Evolutionary conservation across 2,888 invertebrate species (phyloP).

Genomic region (Pasiphila rectangulata): DNA sequence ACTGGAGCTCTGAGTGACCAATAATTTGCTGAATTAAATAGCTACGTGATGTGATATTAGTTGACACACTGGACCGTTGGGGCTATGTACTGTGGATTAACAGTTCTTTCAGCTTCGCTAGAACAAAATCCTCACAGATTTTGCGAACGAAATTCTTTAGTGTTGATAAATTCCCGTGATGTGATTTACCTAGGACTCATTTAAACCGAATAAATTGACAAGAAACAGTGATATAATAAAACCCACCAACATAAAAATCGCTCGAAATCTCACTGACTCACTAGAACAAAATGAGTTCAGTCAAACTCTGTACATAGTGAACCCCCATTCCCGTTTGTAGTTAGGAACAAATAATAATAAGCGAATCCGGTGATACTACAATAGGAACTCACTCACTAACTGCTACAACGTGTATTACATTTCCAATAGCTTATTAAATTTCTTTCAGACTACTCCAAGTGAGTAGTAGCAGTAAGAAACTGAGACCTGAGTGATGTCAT

Average conservation of each 20-base stretch:
- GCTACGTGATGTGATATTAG: conserved; percentile 19
- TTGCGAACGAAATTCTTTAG: background rate
- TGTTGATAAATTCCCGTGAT: conserved; percentile 1
- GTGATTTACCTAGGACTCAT: background rate
- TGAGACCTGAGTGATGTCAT: background rate
- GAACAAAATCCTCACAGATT: background rate
- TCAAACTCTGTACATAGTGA: conserved; percentile 13
- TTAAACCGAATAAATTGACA: conserved; percentile 1
- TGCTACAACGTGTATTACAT: background rate
- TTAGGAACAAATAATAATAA: conserved; percentile 19
- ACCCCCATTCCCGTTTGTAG: conserved; percentile 9
- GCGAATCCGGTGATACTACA: conserved; percentile 21
- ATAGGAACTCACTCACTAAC: conserved; percentile 5
- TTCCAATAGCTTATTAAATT: background rate
- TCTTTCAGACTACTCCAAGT: conserved; percentile 13
- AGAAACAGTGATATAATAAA: conserved; percentile 8
- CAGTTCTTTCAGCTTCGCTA: background rate
- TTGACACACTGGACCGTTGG: background rate
- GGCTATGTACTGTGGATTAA: too few species aligned
- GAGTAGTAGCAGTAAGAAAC: conserved; percentile 9
- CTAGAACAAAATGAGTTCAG: background rate
- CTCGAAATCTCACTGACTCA: background rate
- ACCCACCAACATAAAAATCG: conserved; percentile 9
- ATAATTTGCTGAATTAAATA: conserved; percentile 12
- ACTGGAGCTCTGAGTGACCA: background rate